A percentile compares a stretch with the other conserved stretches of the same genome.
phyloP scores from a whole-genome alignment of 2,113 vertebrate genomes.

The Barbus barbus region DNA sequence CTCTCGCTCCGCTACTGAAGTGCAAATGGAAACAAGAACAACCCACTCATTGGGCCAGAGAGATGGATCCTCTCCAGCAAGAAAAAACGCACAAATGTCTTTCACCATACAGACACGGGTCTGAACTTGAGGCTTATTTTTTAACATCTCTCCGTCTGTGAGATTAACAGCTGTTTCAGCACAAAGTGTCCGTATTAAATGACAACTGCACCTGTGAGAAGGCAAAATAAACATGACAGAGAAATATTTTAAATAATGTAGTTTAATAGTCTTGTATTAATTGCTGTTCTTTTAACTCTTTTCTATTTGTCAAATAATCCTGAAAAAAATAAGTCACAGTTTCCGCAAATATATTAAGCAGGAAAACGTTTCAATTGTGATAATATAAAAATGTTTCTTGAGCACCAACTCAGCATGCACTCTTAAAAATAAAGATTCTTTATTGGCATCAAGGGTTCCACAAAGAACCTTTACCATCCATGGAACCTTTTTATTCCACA shows the following conservation, averaged over 20 bases:
- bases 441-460: no score
- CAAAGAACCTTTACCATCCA: no score
- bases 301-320: no score
- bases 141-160: constrained; percentile 9
- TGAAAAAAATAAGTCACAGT: no score
- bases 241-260: background rate
- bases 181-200: constrained; percentile 93
- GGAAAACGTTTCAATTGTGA: no score
- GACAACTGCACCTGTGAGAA: constrained; percentile 86
- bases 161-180: constrained; percentile 68
- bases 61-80: constrained; percentile 40
- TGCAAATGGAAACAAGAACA: constrained; percentile 36
- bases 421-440: no score
- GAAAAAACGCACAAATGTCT: constrained; percentile 26
- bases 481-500: no score
- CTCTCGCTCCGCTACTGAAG: constrained; percentile 28
- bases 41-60: constrained; percentile 26
- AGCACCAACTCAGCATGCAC: no score
- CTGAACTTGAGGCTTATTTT: constrained; percentile 40
- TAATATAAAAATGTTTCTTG: background rate
- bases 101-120: constrained; percentile 44
- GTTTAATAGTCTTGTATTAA: background rate
- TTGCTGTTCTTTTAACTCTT: no score
- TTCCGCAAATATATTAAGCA: no score
- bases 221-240: background rate